Conservation (phyloP, 2,797 vertebrate genomes). For the Bucorvus abyssinicus region DNA sequence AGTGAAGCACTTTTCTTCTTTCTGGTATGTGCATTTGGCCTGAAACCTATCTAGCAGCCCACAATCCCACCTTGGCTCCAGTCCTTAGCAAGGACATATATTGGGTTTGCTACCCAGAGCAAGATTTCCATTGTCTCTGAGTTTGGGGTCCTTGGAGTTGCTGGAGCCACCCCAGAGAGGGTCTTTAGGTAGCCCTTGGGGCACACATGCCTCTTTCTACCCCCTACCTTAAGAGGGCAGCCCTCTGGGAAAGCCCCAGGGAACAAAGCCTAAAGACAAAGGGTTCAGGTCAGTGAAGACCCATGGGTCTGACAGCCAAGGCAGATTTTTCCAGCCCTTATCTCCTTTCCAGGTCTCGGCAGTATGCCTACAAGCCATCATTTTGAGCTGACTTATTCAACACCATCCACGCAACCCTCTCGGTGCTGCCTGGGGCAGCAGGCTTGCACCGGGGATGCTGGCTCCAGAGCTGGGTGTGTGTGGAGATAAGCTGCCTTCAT, state of each 20-base stretch:
- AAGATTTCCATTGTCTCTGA: neutral
- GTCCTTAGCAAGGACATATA: neutral
- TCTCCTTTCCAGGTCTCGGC: neutral
- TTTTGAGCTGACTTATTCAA: neutral
- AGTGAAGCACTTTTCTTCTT: neutral
- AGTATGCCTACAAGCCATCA: neutral
- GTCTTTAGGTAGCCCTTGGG: neutral
- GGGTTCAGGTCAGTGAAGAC: neutral
- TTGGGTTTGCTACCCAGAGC: neutral
- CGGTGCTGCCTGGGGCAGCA: accelerated
- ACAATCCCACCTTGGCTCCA: neutral
- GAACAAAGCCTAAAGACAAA: neutral
- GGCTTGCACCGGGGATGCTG: neutral
- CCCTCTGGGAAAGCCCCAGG: neutral
- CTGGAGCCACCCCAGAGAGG: neutral
- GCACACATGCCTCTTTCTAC: neutral
- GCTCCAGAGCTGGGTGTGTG: neutral
- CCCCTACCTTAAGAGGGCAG: neutral
- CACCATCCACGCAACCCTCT: neutral
- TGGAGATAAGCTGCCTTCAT: slow-evolving; percentile 26
- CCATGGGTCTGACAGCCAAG: neutral
- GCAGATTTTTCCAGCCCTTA: neutral
- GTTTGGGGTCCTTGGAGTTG: neutral
- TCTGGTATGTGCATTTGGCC: neutral
- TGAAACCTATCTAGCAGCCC: neutral